These are phyloP conservation scores for Pelosia muscerda DNA, from an alignment of 2,888 invertebrate species.

Conservation along the genomic window DNA sequence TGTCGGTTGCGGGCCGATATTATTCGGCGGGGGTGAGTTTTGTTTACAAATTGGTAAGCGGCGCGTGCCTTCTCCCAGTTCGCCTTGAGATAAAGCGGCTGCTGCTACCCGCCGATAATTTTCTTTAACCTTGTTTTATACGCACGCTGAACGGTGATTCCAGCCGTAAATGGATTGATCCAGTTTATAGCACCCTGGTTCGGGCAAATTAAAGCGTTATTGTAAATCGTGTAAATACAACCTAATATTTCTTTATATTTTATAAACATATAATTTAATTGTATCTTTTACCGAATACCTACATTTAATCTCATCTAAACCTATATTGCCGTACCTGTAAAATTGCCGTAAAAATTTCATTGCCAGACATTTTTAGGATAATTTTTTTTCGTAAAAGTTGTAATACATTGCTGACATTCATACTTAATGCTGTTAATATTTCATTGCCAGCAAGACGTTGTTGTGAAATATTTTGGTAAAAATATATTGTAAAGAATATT, in stretches of 20 bases:
- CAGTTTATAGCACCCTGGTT: slow-evolving; percentile 61
- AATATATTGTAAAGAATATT: not conserved
- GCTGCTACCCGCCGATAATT: slow-evolving; percentile 74
- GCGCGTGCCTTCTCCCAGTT: slow-evolving; percentile 69
- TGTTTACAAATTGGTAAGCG: slow-evolving; percentile 83
- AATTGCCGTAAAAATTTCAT: not conserved
- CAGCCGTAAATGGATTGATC: slow-evolving; percentile 71
- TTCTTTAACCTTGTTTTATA: slow-evolving; percentile 75
- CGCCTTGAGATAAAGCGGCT: slow-evolving; percentile 68
- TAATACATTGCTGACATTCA: not conserved
- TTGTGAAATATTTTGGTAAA: not conserved
- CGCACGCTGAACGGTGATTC: slow-evolving; percentile 68
- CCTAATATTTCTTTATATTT: not conserved
- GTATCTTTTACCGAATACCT: not conserved
- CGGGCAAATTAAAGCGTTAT: slow-evolving; percentile 44
- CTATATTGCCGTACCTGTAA: not conserved
- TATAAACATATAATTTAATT: not conserved
- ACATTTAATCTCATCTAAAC: not conserved
- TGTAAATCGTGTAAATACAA: slow-evolving; percentile 23
- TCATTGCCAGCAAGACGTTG: not conserved
- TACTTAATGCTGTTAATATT: not conserved
- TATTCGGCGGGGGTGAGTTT: slow-evolving; percentile 79
- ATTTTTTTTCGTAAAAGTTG: not conserved
- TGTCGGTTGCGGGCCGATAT: slow-evolving; percentile 66
- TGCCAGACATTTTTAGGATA: not conserved